phyloP scores from a whole-genome alignment of 2,888 invertebrate species.

The Brassicogethes aeneus region DNA sequence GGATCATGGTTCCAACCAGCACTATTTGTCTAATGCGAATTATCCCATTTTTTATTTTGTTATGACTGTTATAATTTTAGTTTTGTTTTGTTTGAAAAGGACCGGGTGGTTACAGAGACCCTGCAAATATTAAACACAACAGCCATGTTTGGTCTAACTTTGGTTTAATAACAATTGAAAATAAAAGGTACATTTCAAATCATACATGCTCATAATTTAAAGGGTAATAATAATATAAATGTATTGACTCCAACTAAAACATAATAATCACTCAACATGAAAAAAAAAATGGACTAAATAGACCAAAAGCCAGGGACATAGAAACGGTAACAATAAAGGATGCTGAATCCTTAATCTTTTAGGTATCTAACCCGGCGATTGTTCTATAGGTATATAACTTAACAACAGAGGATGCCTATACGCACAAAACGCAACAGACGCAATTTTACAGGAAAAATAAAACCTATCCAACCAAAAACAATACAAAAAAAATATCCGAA shows the following conservation, averaged over 20 bases:
- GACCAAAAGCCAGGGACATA: neutral
- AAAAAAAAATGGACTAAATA: conserved; percentile 34
- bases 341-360: too few species aligned
- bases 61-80: too few species aligned
- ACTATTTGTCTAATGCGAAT: too few species aligned
- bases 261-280: conserved; percentile 38
- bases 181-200: conserved; percentile 41
- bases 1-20: too few species aligned
- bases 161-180: conserved; percentile 43
- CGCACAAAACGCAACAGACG: conserved; percentile 36
- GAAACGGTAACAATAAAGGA: neutral
- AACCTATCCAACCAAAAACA: conserved; percentile 32
- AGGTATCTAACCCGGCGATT: neutral
- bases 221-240: conserved; percentile 31
- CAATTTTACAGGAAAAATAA: conserved; percentile 25
- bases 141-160: conserved; percentile 39
- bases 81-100: neutral
- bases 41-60: too few species aligned
- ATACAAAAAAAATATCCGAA: conserved; percentile 26
- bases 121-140: conserved; percentile 30
- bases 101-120: conserved; percentile 11
- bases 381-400: conserved; percentile 24
- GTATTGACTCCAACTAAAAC: conserved; percentile 33
- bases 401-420: conserved; percentile 42
- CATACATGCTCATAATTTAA: conserved; percentile 37